Percentiles rank a stretch among this genome's conserved stretches.
Conservation (phyloP, 1,140 invertebrate species). For the Antheraea pernyi region DNA sequence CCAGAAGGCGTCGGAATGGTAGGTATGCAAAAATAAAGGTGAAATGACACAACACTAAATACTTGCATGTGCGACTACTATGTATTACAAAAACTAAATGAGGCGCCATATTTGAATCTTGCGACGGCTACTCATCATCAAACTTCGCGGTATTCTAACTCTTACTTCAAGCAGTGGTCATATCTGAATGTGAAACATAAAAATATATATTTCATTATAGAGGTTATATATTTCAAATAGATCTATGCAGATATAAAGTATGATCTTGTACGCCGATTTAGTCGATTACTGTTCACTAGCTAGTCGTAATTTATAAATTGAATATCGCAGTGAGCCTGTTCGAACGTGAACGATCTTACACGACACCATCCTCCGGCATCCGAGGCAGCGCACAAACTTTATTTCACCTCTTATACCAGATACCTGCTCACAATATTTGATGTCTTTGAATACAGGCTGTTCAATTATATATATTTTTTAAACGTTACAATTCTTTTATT, state of each 20-base stretch:
- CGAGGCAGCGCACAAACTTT: conserved; percentile 38
- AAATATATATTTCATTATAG: not conserved
- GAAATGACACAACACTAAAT: no score
- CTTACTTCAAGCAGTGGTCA: no score
- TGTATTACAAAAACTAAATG: no score
- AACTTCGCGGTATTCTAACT: no score
- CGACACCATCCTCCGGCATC: conserved; percentile 29
- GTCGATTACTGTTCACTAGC: not conserved
- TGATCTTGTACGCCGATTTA: not conserved
- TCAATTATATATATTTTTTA: not conserved
- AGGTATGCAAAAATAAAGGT: no score
- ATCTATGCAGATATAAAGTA: not conserved
- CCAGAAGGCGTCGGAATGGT: no score
- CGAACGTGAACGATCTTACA: conserved; percentile 27
- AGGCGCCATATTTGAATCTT: no score
- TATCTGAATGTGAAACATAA: no score
- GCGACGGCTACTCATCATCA: no score
- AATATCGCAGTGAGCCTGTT: not conserved
- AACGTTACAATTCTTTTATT: no score
- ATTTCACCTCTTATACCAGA: conserved; percentile 27
- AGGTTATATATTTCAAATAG: not conserved
- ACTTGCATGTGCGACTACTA: no score
- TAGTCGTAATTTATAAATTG: not conserved
- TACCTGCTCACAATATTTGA: conserved; percentile 36
- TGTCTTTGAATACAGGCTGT: conserved; percentile 12